Percentiles rank a stretch among this genome's conserved stretches.
phyloP scores from a whole-genome alignment of 2,888 invertebrate genomes.

The Habrosyne pyritoides region DNA sequence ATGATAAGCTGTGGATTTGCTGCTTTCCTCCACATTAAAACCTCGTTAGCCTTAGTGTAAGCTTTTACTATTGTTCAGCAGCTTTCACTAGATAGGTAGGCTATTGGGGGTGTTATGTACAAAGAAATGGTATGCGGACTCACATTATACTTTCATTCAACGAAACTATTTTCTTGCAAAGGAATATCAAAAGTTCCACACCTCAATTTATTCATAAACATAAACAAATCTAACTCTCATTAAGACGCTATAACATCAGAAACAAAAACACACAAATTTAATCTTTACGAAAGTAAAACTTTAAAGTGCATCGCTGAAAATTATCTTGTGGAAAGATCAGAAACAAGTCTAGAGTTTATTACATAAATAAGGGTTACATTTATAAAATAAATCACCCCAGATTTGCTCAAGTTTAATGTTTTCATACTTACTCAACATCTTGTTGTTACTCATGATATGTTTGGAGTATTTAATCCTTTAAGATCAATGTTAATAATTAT shows the following conservation, averaged over 20 bases:
- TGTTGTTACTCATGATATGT: background rate
- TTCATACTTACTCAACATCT: background rate
- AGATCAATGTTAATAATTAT: background rate
- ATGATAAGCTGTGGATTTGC: constrained; percentile 65
- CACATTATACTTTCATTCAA: background rate
- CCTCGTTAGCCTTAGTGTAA: constrained; percentile 70
- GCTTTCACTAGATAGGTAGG: constrained; percentile 36
- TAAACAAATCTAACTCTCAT: background rate
- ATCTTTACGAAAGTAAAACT: constrained; percentile 38
- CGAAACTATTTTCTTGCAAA: background rate
- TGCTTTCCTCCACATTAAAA: constrained; percentile 71
- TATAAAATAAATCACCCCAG: constrained; percentile 51
- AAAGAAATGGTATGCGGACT: background rate
- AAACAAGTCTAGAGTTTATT: constrained; percentile 45
- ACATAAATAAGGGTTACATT: constrained; percentile 61
- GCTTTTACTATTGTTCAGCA: constrained; percentile 55
- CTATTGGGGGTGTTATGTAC: background rate
- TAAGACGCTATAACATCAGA: constrained; percentile 1
- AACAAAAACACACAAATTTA: constrained; percentile 14
- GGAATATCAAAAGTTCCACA: no score
- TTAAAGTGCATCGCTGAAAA: constrained; percentile 40
- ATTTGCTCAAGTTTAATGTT: constrained; percentile 50
- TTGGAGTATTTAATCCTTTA: background rate
- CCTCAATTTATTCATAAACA: no score
- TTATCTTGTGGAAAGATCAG: constrained; percentile 49